These are phyloP conservation scores for Sebastes diploproa DNA, from an alignment of 2,797 vertebrate species.

Conservation along the genomic window DNA sequence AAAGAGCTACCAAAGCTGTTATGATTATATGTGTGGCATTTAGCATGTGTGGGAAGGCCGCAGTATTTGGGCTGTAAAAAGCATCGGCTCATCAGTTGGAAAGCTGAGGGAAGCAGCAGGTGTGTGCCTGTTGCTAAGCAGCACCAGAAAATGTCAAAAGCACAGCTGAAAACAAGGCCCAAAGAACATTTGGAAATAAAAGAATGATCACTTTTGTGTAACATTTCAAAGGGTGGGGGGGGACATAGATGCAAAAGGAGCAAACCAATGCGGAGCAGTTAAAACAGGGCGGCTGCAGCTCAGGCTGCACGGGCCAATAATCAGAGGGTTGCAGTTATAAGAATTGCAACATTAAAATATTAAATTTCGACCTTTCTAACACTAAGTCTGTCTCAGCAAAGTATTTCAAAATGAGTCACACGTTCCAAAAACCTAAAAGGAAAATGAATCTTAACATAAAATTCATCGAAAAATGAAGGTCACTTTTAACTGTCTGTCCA, in stretches of 20 bases:
- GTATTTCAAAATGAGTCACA: not conserved
- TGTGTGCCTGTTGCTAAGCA: conserved; percentile 68
- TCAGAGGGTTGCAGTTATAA: not conserved
- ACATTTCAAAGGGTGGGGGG: conserved; percentile 13
- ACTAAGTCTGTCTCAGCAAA: not conserved
- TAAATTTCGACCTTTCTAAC: not conserved
- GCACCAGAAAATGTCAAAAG: conserved; percentile 39
- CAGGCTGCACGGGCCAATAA: not conserved
- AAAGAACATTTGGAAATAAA: conserved; percentile 47
- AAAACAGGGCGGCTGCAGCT: not conserved
- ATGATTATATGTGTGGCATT: conserved; percentile 49
- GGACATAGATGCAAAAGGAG: not conserved
- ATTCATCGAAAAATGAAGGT: not conserved
- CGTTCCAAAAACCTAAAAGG: not conserved
- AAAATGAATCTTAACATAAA: not conserved
- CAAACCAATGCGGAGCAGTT: not conserved
- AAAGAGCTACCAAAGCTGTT: conserved; percentile 12
- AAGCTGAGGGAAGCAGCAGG: conserved; percentile 61
- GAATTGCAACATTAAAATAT: not conserved
- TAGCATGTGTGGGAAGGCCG: conserved; percentile 50
- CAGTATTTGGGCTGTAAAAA: conserved; percentile 48
- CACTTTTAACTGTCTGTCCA: not conserved
- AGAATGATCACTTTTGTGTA: conserved; percentile 26
- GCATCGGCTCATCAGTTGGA: conserved; percentile 42
- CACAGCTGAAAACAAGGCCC: conserved; percentile 38